phyloP scores from a whole-genome alignment of 2,888 invertebrate genomes.

The Galerucella calmariensis region DNA sequence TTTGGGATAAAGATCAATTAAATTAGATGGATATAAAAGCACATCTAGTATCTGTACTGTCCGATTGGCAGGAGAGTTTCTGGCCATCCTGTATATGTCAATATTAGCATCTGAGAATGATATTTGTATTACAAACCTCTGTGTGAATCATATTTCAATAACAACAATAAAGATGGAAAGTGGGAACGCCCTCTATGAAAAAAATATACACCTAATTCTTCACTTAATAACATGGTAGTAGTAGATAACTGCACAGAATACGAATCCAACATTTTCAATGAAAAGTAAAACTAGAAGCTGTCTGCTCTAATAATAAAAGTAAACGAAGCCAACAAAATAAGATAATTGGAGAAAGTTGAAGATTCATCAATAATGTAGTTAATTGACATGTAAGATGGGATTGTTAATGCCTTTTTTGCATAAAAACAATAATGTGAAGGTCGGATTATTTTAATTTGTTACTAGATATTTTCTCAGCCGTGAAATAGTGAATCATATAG shows the following conservation, averaged over 20 bases:
- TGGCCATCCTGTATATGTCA: no score
- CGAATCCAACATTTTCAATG: background rate
- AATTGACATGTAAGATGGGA: background rate
- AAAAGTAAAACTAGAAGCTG: slow-evolving; percentile 6
- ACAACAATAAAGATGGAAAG: background rate
- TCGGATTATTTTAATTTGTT: background rate
- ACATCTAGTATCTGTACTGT: no score
- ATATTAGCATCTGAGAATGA: no score
- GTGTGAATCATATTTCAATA: no score
- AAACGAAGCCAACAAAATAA: slow-evolving; percentile 8
- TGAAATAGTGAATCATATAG: background rate
- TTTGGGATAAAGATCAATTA: no score
- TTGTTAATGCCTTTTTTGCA: background rate
- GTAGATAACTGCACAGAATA: background rate
- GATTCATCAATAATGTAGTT: slow-evolving; percentile 24
- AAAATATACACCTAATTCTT: background rate
- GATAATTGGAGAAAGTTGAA: slow-evolving; percentile 28
- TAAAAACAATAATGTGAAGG: background rate
- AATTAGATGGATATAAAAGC: no score
- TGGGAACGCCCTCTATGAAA: background rate
- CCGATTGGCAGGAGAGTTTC: no score
- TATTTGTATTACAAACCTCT: no score
- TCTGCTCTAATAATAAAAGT: slow-evolving; percentile 14
- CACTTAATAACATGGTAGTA: background rate
- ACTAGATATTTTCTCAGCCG: background rate